Evolutionary conservation across 2,113 vertebrate species (phyloP).

Genomic region (Raja brachyura): DNA sequence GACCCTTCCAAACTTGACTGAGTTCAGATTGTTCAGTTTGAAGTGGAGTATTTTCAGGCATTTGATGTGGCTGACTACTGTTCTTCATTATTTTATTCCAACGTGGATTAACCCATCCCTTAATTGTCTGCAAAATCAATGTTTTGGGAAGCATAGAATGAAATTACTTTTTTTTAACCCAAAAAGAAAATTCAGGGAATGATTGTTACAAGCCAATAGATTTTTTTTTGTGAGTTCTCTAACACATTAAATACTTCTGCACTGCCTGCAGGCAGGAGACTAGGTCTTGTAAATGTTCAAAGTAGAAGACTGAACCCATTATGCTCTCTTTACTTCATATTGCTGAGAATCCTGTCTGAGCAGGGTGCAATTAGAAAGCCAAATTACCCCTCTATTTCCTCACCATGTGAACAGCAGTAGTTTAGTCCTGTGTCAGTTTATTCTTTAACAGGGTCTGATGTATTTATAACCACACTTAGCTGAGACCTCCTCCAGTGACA

Average conservation of each 20-base stretch:
- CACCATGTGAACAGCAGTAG: slow-evolving; percentile 28
- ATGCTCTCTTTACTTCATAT: slow-evolving; percentile 31
- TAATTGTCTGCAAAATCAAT: not conserved
- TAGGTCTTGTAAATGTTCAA: slow-evolving; percentile 22
- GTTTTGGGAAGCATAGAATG: not conserved
- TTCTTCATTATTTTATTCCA: not conserved
- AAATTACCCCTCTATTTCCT: slow-evolving; percentile 35
- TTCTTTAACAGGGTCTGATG: slow-evolving; percentile 37
- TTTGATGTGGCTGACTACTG: not conserved
- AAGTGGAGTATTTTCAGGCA: not conserved
- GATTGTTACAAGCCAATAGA: not conserved
- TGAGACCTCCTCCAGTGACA: slow-evolving; percentile 37
- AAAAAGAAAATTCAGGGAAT: not conserved
- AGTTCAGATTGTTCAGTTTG: not conserved
- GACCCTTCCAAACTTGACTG: not conserved
- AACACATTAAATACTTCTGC: not conserved
- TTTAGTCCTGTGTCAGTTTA: slow-evolving; percentile 32
- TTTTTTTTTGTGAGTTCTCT: slow-evolving; percentile 1
- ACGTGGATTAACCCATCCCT: not conserved
- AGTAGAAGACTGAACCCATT: slow-evolving; percentile 23
- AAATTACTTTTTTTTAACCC: not conserved
- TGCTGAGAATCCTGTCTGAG: slow-evolving; percentile 36
- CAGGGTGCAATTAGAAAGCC: slow-evolving; percentile 32
- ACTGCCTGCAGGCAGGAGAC: slow-evolving; percentile 19
- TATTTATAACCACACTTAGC: slow-evolving; percentile 39